Evolutionary conservation across 2,113 vertebrate genomes (phyloP).

Genomic region (Chauna torquata): DNA sequence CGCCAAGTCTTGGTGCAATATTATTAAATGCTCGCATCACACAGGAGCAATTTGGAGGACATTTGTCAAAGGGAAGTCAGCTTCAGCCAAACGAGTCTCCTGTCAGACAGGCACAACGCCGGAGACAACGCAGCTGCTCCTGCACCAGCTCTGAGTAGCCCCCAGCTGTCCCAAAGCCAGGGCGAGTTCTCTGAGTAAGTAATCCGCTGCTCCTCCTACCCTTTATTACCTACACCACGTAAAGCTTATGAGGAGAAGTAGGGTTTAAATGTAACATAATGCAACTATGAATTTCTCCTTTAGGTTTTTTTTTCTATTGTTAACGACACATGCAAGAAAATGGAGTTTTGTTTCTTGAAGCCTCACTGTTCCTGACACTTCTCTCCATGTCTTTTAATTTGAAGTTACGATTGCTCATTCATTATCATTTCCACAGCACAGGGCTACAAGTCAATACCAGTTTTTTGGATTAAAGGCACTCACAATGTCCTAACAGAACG

Average conservation of each 20-base stretch:
- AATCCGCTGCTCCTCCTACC: not conserved
- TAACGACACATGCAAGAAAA: not conserved
- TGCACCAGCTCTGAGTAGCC: rapidly evolving
- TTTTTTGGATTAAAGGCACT: not conserved
- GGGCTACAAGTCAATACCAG: not conserved
- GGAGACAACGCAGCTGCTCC: rapidly evolving
- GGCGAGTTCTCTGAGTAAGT: rapidly evolving
- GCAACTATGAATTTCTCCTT: not conserved
- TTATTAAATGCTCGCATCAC: not conserved
- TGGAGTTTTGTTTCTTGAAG: not conserved
- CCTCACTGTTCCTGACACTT: not conserved
- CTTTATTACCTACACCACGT: not conserved
- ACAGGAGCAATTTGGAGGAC: not conserved
- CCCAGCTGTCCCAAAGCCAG: not conserved
- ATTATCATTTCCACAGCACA: not conserved
- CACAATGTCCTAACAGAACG: rapidly evolving
- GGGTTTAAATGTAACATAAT: not conserved
- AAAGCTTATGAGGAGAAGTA: not conserved
- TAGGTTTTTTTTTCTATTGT: not conserved
- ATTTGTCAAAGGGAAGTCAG: not conserved
- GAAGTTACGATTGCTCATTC: not conserved
- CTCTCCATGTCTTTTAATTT: not conserved
- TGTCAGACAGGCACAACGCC: not conserved
- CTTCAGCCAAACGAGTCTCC: not conserved
- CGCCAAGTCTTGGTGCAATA: not conserved